These are phyloP conservation scores for Platygyra sinensis DNA, from an alignment of 64 coral and sea anemone species.

Conservation along the genomic window DNA sequence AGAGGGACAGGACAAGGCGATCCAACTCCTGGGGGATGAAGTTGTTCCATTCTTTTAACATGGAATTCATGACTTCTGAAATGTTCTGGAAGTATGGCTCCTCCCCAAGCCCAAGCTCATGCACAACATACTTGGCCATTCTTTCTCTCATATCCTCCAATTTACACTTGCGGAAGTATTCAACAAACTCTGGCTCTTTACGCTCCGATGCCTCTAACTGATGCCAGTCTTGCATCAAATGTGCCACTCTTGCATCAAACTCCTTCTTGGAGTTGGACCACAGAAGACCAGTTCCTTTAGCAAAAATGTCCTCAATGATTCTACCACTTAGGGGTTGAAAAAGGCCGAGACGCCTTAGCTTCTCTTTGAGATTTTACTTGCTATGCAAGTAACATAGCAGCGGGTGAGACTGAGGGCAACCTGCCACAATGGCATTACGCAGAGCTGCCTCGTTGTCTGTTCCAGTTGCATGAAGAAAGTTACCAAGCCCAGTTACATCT, in stretches of 20 bases:
- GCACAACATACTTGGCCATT: slow-evolving; percentile 39
- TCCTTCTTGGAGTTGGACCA: slow-evolving; percentile 60
- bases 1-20: too few relatives aligned
- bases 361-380: slow-evolving; percentile 54
- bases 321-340: slow-evolving; percentile 54
- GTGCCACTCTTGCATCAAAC: slow-evolving; percentile 26
- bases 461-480: slow-evolving; percentile 46
- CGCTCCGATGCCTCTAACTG: slow-evolving; percentile 2
- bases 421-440: slow-evolving; percentile 38
- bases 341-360: slow-evolving; percentile 31
- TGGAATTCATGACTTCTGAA: slow-evolving; percentile 34
- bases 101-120: slow-evolving; percentile 32
- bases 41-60: too few relatives aligned
- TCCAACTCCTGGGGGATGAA: too few relatives aligned
- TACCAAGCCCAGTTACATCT: slow-evolving; percentile 19
- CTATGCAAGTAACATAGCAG: slow-evolving; percentile 65
- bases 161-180: slow-evolving; percentile 23
- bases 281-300: slow-evolving; percentile 58
- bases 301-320: slow-evolving; percentile 56
- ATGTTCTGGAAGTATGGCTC: slow-evolving; percentile 56
- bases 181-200: slow-evolving; percentile 20
- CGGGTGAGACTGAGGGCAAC: slow-evolving; percentile 25
- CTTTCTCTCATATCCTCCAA: slow-evolving; percentile 29
- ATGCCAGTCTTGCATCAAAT: slow-evolving; percentile 42
- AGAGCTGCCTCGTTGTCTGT: slow-evolving; percentile 46